A percentile compares a stretch with the other conserved stretches of the same genome.
These are phyloP conservation scores for Oncorhynchus clarkii DNA, from an alignment of 2,113 vertebrate species.

Conservation along the genomic window DNA sequence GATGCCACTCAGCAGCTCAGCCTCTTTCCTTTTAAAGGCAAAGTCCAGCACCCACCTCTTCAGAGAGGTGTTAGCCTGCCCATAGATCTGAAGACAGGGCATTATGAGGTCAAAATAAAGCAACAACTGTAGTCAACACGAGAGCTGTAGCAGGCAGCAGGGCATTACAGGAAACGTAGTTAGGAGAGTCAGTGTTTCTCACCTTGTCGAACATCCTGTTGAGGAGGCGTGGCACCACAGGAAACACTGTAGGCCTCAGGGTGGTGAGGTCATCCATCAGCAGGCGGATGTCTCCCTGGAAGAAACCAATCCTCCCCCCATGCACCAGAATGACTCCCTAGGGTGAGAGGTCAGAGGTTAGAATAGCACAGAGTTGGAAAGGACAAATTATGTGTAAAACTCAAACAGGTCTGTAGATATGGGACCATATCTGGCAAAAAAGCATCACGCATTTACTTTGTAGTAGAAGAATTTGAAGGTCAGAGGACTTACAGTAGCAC, in stretches of 20 bases:
- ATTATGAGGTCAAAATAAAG: neutral
- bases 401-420: neutral
- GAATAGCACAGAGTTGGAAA: neutral
- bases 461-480: no score
- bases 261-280: slow-evolving; percentile 95
- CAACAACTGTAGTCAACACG: slow-evolving; percentile 1
- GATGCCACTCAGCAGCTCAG: slow-evolving; percentile 88
- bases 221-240: slow-evolving; percentile 91
- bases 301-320: slow-evolving; percentile 93
- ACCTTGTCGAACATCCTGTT: slow-evolving; percentile 99
- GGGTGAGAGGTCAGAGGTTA: neutral
- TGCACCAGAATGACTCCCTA: slow-evolving; percentile 87
- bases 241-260: slow-evolving; percentile 90
- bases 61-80: slow-evolving; percentile 87
- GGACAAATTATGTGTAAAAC: neutral
- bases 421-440: neutral
- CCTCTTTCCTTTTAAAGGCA: slow-evolving; percentile 90
- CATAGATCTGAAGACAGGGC: slow-evolving; percentile 81
- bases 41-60: slow-evolving; percentile 93
- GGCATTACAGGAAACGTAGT: neutral
- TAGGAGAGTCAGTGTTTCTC: neutral
- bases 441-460: neutral
- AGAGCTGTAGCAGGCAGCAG: neutral
- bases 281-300: slow-evolving; percentile 94
- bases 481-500: neutral